phyloP scores from a whole-genome alignment of 1,140 invertebrate species.

The Drosophila santomea region DNA sequence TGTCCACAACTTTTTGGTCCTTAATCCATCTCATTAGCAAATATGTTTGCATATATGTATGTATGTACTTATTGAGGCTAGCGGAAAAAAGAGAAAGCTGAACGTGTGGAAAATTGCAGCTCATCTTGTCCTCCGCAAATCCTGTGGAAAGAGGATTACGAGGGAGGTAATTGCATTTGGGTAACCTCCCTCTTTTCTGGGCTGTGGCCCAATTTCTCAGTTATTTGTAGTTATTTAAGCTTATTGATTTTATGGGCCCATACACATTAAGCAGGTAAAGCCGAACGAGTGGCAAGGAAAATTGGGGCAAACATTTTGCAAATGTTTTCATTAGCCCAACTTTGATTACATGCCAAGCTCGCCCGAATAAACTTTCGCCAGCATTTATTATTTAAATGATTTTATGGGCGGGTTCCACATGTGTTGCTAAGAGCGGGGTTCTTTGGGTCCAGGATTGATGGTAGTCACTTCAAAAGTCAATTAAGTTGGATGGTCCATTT shows the following conservation, averaged over 20 bases:
- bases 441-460: conserved; percentile 28
- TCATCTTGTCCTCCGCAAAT: conserved; percentile 16
- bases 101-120: conserved; percentile 39
- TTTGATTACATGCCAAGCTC: conserved; percentile 62
- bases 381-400: conserved; percentile 81
- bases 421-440: not conserved
- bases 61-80: not conserved
- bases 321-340: conserved; percentile 75
- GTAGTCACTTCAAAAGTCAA: conserved; percentile 78
- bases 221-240: conserved; percentile 71
- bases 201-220: conserved; percentile 64
- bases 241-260: conserved; percentile 74
- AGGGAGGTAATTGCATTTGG: conserved; percentile 45
- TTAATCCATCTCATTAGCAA: conserved; percentile 69
- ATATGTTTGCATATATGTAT: conserved; percentile 8
- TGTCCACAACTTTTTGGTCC: conserved; percentile 45
- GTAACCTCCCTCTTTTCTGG: not conserved
- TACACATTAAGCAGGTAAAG: conserved; percentile 1
- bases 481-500: conserved; percentile 64
- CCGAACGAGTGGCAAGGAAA: not conserved
- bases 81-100: not conserved
- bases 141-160: conserved; percentile 35
- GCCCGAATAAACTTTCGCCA: conserved; percentile 62
- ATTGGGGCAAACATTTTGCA: conserved; percentile 67
- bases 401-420: conserved; percentile 52